phyloP scores from a whole-genome alignment of 2,797 vertebrate genomes.

The Tokudaia tokunoshimensis region DNA sequence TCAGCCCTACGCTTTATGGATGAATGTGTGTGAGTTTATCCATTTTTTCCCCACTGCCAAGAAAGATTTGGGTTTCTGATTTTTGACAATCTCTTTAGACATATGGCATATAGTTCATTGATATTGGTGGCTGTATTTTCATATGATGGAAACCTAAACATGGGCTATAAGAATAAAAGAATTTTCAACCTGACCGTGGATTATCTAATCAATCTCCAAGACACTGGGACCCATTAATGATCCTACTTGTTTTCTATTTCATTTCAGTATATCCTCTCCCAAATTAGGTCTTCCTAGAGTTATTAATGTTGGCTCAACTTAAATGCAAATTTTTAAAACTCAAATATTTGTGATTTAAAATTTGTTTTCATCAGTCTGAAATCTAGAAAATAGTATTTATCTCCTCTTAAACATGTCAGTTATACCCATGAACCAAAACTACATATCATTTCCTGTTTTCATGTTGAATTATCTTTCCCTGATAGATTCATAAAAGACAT shows the following conservation, averaged over 20 bases:
- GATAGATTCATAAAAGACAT: background rate
- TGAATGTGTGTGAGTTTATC: background rate
- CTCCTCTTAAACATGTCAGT: background rate
- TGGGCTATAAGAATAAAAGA: background rate
- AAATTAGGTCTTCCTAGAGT: background rate
- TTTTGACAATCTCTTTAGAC: constrained; percentile 19
- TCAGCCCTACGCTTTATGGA: background rate
- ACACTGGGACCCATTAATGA: background rate
- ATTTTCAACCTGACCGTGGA: background rate
- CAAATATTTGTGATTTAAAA: constrained; percentile 25
- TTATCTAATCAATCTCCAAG: background rate
- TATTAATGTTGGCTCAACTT: constrained; percentile 20
- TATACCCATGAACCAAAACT: background rate
- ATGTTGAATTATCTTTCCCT: background rate
- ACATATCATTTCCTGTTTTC: background rate
- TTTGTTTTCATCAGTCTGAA: constrained; percentile 35
- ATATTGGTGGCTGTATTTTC: background rate
- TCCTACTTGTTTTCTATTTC: background rate
- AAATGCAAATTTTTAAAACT: constrained; percentile 19
- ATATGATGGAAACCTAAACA: background rate
- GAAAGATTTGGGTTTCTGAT: background rate
- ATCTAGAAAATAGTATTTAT: constrained; percentile 30
- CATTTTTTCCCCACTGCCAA: background rate
- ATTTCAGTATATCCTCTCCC: background rate
- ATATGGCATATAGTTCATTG: background rate